Evolutionary conservation across 2,113 vertebrate genomes (phyloP), one percentile per base, ranked within the genome.

Genomic region (Channa maculata): DNA sequence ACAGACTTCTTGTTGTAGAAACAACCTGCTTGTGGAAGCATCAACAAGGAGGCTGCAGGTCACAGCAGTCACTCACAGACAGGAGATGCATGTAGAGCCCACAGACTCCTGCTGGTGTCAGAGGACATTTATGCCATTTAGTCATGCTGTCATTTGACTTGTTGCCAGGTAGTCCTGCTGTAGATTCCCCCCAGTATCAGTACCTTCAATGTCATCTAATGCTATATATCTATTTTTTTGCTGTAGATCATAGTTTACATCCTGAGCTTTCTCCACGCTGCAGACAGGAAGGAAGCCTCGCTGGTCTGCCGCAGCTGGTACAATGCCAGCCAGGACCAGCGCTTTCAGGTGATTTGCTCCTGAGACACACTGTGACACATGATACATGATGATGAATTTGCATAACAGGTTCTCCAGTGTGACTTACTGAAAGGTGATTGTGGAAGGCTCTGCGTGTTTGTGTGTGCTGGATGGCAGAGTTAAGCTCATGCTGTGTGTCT

Each of bases 251-350:
- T 96, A 63, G 89, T 95, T 39, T 93, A 95, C 83, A 95, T 96
- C 85, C 88, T 96, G 81, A 93, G 91, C 69, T 96, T 95, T 77
- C 94, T 97, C 51, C 93, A 94, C 58, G 61, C 90, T 4, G 85
- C 94, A 33, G 96, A 96, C 88, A 92, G 95, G 59, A 96, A 94
- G 90, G 95, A 96, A 67, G 96, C 96, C 1, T 95, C 95, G 0
- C 84, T 96, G 48, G 94, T 97, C 52, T 95, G 87, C 79, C 91
- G 60, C 54, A 93, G 90, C 75, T 97, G 96, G 96, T 95, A 95
- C 80, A 55, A 14, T 52, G 96, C 96, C 14, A 95, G 94, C 66
- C 95, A 93, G 80, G 95, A 96, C 75, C 88, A 71, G 15, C 78
- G 86, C 65, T 94, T 94, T 39, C 95, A 96, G 95, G 95, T 96